phyloP scores from a whole-genome alignment of 2,797 vertebrate species.

The Sebastes itinus region DNA sequence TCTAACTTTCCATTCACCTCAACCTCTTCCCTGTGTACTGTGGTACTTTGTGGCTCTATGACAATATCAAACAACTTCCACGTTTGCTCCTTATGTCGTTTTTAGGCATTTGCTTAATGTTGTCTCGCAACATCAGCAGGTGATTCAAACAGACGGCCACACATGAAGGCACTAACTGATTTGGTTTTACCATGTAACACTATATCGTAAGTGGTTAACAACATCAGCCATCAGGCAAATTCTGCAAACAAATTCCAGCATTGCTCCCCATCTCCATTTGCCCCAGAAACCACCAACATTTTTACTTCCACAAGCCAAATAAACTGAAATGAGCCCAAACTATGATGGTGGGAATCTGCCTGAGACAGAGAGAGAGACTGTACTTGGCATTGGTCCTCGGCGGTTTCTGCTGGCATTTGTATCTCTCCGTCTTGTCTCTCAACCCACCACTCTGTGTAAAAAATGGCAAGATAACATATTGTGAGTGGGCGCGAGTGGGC shows the following conservation, averaged over 20 bases:
- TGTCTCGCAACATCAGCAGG: not conserved
- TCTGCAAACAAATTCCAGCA: not conserved
- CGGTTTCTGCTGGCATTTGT: conserved; percentile 11
- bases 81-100: not conserved
- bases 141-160: not conserved
- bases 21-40: not conserved
- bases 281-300: not conserved
- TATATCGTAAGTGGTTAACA: not conserved
- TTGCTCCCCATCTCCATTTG: not conserved
- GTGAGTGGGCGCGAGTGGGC: conserved; percentile 50
- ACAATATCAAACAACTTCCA: not conserved
- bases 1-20: not conserved
- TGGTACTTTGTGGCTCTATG: not conserved
- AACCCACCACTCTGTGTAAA: not conserved
- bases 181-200: not conserved
- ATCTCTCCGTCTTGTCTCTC: not conserved
- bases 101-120: too few species aligned
- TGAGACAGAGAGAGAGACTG: not conserved
- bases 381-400: not conserved
- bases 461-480: conserved; percentile 37
- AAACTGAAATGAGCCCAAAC: not conserved
- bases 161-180: not conserved
- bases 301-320: not conserved
- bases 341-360: not conserved
- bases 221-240: not conserved